Evolutionary conservation across 1,140 invertebrate genomes (phyloP).

Genomic region (Zaprionus camerounensis): DNA sequence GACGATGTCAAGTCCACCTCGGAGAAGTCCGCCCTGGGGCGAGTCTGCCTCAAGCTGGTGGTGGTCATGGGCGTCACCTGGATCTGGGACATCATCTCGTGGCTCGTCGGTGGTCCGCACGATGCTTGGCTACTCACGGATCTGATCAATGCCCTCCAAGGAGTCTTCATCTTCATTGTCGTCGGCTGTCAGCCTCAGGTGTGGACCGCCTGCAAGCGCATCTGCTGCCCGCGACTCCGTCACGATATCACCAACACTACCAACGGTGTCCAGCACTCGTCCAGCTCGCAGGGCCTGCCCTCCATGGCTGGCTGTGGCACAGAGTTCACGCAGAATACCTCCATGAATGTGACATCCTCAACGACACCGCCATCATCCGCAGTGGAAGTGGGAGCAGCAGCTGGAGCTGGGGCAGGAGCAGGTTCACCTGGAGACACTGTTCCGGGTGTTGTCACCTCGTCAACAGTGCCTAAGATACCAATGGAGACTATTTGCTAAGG

Average conservation of each 20-base stretch:
- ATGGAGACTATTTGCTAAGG: constrained; percentile 86
- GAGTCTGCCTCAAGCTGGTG: constrained; percentile 92
- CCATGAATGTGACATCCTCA: constrained; percentile 86
- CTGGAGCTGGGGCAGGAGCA: background rate
- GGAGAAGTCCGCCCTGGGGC: constrained; percentile 90
- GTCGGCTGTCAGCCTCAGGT: constrained; percentile 94
- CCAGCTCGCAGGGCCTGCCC: constrained; percentile 90
- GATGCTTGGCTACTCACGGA: constrained; percentile 92
- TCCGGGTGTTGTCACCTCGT: constrained; percentile 6
- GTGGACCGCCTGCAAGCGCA: constrained; percentile 88
- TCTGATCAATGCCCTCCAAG: constrained; percentile 92
- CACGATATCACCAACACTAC: constrained; percentile 86
- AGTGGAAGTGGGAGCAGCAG: background rate
- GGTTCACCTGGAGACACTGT: background rate
- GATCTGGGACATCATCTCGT: constrained; percentile 92
- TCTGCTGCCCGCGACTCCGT: constrained; percentile 86
- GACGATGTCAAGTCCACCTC: constrained; percentile 94
- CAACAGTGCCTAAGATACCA: constrained; percentile 70
- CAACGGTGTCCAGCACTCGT: constrained; percentile 86
- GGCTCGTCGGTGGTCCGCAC: constrained; percentile 89
- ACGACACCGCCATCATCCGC: constrained; percentile 16
- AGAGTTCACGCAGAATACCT: constrained; percentile 88
- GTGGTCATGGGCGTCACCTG: constrained; percentile 94
- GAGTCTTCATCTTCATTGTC: constrained; percentile 95
- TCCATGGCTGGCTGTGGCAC: constrained; percentile 88